These are phyloP conservation scores for Dinocampus coccinellae DNA, from an alignment of 2,888 invertebrate genomes.

Conservation along the genomic window DNA sequence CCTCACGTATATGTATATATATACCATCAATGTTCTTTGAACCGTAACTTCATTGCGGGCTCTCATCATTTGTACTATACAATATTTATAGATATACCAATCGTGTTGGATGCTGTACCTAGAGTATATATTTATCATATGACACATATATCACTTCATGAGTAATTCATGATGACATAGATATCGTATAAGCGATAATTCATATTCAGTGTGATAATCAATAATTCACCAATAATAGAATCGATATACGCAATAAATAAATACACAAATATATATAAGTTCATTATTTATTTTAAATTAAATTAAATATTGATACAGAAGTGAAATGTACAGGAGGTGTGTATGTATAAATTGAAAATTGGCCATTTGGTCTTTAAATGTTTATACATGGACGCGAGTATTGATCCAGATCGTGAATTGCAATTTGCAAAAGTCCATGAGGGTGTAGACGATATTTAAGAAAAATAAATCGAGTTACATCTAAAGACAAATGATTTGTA, in stretches of 20 bases:
- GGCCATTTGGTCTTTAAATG: background rate
- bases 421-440: too few relatives aligned
- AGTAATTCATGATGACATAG: background rate
- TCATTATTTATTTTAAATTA: background rate
- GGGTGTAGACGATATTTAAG: slow-evolving; percentile 2
- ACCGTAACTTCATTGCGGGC: background rate
- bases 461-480: too few relatives aligned
- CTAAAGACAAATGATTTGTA: too few relatives aligned
- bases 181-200: background rate
- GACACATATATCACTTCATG: background rate
- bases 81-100: background rate
- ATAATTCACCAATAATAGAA: background rate
- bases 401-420: slow-evolving; percentile 4
- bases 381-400: slow-evolving; percentile 11
- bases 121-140: background rate
- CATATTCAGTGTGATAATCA: background rate
- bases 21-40: background rate
- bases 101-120: background rate
- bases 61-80: background rate
- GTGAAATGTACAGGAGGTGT: background rate
- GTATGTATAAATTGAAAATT: background rate
- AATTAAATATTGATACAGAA: background rate
- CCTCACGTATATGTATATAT: background rate
- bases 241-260: background rate
- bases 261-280: too few relatives aligned